Evolutionary conservation across 1,140 invertebrate genomes (phyloP), one percentile per base, ranked within the genome.

Genomic region (Drosophila mojavensis): DNA sequence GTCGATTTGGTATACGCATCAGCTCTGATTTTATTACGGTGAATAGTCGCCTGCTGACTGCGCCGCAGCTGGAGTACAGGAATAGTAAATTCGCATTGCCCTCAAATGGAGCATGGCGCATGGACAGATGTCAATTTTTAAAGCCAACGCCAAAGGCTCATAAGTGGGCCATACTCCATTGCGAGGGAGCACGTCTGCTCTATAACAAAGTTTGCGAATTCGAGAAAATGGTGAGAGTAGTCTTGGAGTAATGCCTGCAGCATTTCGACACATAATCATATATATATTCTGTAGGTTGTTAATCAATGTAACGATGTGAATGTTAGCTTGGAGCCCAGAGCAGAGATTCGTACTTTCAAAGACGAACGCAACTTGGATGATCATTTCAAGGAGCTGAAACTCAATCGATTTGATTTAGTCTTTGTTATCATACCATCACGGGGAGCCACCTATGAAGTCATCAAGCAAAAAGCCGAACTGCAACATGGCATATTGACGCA

Each of bases 391-490:
- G 74, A 91, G 5, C 55, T 91, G 0, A 89, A 89, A 43, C 36
- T 15, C 5, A 30, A 66, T 0, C 33, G 79, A 9, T 77, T n/a
- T 28, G 63, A 56, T 15, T 60, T 88, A 33, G 82, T 91, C 2
- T 51, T 95, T 10, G 92, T 95, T 5, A 90, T 96, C 51, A 94
- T 95, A 28, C 78, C 95, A 3, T 91, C 94, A 7, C 92, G 92
- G 24, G 93, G 93, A 0, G 70, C 89, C 20, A 54, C 72, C 20
- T 95, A 95, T 67, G 92, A 93, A 85, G 79, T 93, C 85, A 91
- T 98, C 0, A 98, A 98, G 91, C 94, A 96, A 77, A 93, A 94
- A 6, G 95, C 96, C 0, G 97, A 98, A 93, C 85, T 96, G 0
- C 90, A 93, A 4, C 92, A 96, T 48, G 96, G 96, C 4, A 93